A percentile compares a stretch with the other conserved stretches of the same genome.
Conservation (phyloP, 2,888 invertebrate genomes). For the Neocrepidodera transversa region DNA sequence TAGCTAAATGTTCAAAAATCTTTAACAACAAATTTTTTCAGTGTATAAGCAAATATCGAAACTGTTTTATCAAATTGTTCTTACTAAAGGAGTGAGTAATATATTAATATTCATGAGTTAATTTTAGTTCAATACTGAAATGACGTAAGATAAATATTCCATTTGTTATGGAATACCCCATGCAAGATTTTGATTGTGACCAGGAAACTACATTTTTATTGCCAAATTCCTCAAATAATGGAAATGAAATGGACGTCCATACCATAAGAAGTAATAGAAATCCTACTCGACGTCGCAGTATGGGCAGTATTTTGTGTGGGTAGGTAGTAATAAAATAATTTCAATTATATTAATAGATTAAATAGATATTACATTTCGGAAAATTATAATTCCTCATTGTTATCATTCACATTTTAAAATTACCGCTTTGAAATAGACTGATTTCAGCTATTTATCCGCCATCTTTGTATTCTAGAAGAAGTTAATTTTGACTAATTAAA, state of each 20-base stretch:
- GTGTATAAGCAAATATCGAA: background rate
- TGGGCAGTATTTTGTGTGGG: conserved; percentile 55
- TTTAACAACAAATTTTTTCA: background rate
- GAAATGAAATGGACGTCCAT: conserved; percentile 58
- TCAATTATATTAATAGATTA: conserved; percentile 18
- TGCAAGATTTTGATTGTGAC: conserved; percentile 60
- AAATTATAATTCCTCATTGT: too few relatives aligned
- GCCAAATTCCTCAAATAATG: conserved; percentile 55
- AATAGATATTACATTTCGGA: conserved; percentile 18
- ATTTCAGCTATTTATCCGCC: background rate
- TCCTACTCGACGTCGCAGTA: conserved; percentile 51
- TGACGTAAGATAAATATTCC: conserved; percentile 26
- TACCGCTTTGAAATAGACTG: conserved; percentile 1
- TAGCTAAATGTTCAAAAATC: background rate
- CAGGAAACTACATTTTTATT: conserved; percentile 60
- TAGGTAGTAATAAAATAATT: too few relatives aligned
- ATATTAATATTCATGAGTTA: conserved; percentile 1
- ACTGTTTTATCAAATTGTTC: background rate
- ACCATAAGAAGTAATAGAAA: conserved; percentile 52
- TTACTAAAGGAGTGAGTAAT: background rate
- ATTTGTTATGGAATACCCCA: conserved; percentile 59
- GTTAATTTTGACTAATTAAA: too few relatives aligned
- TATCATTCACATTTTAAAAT: conserved; percentile 19
- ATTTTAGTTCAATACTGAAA: conserved; percentile 24
- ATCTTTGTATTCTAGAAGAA: too few relatives aligned